phyloP scores from a whole-genome alignment of 2,113 vertebrate species.

The Rattus norvegicus region DNA sequence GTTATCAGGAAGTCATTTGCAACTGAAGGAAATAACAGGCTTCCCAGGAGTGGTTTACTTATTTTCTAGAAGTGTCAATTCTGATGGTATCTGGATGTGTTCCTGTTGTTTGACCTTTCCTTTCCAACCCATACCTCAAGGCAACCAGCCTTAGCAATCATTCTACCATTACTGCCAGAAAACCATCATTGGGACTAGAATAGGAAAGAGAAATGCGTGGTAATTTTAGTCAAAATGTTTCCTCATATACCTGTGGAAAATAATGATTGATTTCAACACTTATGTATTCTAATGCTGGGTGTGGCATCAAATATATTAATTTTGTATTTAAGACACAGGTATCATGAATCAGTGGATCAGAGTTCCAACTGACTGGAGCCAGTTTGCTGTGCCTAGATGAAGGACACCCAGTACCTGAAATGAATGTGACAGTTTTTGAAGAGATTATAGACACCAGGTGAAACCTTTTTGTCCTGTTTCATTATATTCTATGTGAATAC shows the following conservation, averaged over 20 bases:
- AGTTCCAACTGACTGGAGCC: background rate
- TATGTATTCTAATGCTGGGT: background rate
- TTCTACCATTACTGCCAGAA: background rate
- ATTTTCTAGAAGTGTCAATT: background rate
- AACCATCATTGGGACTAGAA: background rate
- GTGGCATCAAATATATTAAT: background rate
- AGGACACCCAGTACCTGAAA: background rate
- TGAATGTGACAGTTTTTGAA: background rate
- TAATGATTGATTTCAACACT: background rate
- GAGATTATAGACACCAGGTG: background rate
- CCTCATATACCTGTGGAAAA: background rate
- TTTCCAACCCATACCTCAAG: background rate
- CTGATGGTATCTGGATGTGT: background rate
- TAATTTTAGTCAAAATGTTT: background rate
- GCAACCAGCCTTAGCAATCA: background rate
- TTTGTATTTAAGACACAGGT: background rate
- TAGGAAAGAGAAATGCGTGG: background rate
- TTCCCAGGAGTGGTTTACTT: background rate
- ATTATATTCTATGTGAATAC: background rate
- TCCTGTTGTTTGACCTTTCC: background rate
- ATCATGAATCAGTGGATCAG: background rate
- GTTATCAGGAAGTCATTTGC: background rate
- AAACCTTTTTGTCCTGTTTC: constrained; percentile 35
- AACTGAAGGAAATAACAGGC: background rate
- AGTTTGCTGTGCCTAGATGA: background rate